Evolutionary conservation across 2,797 vertebrate genomes (phyloP).

Genomic region (Hypotaenidia philippensis): DNA sequence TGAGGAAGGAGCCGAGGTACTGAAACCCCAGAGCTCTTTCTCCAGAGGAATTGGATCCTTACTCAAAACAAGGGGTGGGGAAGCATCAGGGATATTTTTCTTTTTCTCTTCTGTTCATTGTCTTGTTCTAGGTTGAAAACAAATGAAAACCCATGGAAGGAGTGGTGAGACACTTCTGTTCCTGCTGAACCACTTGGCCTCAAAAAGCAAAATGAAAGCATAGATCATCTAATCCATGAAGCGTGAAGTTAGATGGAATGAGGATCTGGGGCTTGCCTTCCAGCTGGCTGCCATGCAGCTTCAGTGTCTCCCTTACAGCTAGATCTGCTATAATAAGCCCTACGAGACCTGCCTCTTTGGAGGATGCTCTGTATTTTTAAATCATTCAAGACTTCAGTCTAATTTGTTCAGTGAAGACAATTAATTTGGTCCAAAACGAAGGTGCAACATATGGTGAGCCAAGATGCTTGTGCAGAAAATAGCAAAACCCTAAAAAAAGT

Average conservation of each 20-base stretch:
- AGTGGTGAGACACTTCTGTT: not conserved
- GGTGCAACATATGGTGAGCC: not conserved
- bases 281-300: fast-evolving
- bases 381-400: not conserved
- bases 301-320: not conserved
- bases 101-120: not conserved
- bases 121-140: not conserved
- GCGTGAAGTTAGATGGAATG: not conserved
- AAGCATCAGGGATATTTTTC: not conserved
- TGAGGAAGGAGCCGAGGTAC: not conserved
- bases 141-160: not conserved
- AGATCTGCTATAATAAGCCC: not conserved
- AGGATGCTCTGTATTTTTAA: not conserved
- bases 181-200: not conserved
- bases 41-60: not conserved
- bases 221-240: not conserved
- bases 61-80: not conserved
- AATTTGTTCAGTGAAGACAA: not conserved
- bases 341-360: not conserved
- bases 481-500: not conserved
- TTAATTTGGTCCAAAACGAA: not conserved
- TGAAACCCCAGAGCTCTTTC: not conserved
- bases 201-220: not conserved
- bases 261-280: not conserved
- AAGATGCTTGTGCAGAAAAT: not conserved